Base-by-base conservation (phyloP, 2,888 invertebrate genomes). In the Ophion costatus region DNA sequence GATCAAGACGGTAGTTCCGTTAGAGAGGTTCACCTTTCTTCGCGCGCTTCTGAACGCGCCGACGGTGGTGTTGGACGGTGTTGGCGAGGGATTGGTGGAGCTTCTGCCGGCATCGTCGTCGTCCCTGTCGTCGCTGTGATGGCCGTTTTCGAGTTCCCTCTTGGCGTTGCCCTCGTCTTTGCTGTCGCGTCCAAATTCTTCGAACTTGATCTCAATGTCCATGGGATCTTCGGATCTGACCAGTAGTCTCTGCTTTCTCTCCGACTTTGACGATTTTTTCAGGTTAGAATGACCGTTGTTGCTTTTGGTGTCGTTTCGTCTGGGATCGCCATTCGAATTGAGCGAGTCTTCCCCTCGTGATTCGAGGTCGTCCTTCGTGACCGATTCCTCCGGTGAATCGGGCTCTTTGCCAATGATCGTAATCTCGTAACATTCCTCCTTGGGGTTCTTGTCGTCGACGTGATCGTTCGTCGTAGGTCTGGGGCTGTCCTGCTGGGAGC, bases 101-200 rank as follows among this genome's bases (percentile, higher is more conserved):
- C 92, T 95, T 88, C 95, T 95, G 71, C 95, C 95, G 57, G 94
- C 95, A 89, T 95, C 95, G 87, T 95, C 95, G 86, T 92, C 91
- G 11, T 93, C 93, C 5, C 92, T 90, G 74, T 94, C 94, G 29
- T 93, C 93, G 76, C 93, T 93, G 2, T 90, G 86, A 57, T 86
- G 82, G 14, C 77, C 84, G 0, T 66, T 73, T 10, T 78, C 81
- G 3, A 71, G 14, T 22, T 87, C 87, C 5, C 69, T 63, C 67
- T 63, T 90, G 86, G n/a, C 85, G 87, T 1, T 87, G 17, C 29
- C 29, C 29, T 92, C 92, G 0, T 92, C 91, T 63, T 91, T 90
- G 51, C 61, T 80, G 5, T 89, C 90, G 57, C 87, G 88, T 17
- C 88, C 88, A 82, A 89, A 92, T 57, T 93, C 91, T 57, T 93